A percentile compares a stretch with the other conserved stretches of the same genome.
These are phyloP conservation scores for Ditylenchus weischeri DNA, from an alignment of 2,888 invertebrate species.

Conservation along the genomic window DNA sequence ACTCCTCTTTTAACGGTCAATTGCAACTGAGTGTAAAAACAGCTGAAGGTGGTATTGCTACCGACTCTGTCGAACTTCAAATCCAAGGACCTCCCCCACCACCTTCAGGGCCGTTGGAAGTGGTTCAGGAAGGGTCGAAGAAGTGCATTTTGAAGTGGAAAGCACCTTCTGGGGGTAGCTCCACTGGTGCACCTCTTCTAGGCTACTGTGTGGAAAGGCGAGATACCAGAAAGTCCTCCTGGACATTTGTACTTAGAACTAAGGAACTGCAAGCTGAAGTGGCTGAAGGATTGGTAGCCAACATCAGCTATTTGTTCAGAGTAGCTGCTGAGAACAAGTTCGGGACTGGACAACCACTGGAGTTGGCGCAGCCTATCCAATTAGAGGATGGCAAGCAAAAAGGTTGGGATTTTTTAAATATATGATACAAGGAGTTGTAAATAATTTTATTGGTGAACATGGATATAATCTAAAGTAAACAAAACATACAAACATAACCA, in stretches of 20 bases:
- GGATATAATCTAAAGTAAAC: too few relatives aligned
- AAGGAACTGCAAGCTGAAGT: slow-evolving; percentile 34
- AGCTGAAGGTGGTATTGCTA: background rate
- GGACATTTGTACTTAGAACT: slow-evolving; percentile 40
- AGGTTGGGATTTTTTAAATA: background rate
- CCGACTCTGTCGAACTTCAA: slow-evolving; percentile 2
- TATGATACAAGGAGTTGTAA: background rate
- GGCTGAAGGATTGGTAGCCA: slow-evolving; percentile 59
- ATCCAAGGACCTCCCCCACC: slow-evolving; percentile 10
- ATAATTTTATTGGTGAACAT: too few relatives aligned
- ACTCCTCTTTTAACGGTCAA: background rate
- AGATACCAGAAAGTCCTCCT: slow-evolving; percentile 26
- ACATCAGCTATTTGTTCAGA: slow-evolving; percentile 90
- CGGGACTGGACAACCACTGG: slow-evolving; percentile 62
- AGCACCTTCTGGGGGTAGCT: background rate
- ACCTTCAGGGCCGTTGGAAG: slow-evolving; percentile 11
- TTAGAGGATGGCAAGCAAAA: slow-evolving; percentile 15
- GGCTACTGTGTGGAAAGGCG: slow-evolving; percentile 14
- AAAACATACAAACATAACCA: background rate
- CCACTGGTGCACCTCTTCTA: slow-evolving; percentile 4
- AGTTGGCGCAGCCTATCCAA: slow-evolving; percentile 38
- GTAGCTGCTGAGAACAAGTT: slow-evolving; percentile 79
- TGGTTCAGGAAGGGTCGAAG: background rate
- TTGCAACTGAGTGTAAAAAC: background rate
- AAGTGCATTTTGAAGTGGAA: background rate